These are phyloP conservation scores for Gnatocerus cornutus DNA, from an alignment of 2,888 invertebrate genomes.

Conservation along the genomic window DNA sequence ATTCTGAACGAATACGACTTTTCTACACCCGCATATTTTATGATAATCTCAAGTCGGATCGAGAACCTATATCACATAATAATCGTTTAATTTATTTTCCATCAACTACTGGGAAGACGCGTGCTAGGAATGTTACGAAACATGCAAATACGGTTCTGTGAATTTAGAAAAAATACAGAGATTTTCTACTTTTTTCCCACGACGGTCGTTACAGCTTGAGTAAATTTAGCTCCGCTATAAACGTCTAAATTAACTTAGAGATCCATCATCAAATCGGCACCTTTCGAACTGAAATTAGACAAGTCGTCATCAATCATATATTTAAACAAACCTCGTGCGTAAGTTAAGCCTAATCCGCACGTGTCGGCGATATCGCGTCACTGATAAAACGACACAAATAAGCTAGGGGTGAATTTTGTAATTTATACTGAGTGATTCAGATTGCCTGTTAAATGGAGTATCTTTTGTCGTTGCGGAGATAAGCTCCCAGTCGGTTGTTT, in stretches of 20 bases:
- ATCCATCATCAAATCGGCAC: conserved; percentile 65
- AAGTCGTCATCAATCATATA: conserved; percentile 49
- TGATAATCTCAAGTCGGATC: conserved; percentile 49
- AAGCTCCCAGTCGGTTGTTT: conserved; percentile 45
- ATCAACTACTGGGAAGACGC: not conserved
- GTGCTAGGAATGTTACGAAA: not conserved
- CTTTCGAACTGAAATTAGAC: conserved; percentile 58
- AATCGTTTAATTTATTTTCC: not conserved
- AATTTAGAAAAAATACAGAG: not conserved
- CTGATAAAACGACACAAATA: conserved; percentile 49
- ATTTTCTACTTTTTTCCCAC: not conserved
- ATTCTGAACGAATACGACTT: conserved; percentile 46
- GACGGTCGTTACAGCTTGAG: not conserved
- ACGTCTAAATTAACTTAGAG: conserved; percentile 52
- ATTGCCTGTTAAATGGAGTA: conserved; percentile 51
- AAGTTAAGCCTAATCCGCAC: conserved; percentile 48
- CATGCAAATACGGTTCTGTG: not conserved
- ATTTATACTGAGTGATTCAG: conserved; percentile 53
- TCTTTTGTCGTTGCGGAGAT: conserved; percentile 50
- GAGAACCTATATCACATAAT: conserved; percentile 1
- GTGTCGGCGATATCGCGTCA: conserved; percentile 31
- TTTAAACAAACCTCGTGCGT: conserved; percentile 45
- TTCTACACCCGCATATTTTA: conserved; percentile 55
- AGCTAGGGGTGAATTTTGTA: conserved; percentile 48
- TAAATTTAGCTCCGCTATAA: conserved; percentile 16